Evolutionary conservation across 23 tunicate genomes (phyloP).

Genomic region (Clavelina lepadiformis): DNA sequence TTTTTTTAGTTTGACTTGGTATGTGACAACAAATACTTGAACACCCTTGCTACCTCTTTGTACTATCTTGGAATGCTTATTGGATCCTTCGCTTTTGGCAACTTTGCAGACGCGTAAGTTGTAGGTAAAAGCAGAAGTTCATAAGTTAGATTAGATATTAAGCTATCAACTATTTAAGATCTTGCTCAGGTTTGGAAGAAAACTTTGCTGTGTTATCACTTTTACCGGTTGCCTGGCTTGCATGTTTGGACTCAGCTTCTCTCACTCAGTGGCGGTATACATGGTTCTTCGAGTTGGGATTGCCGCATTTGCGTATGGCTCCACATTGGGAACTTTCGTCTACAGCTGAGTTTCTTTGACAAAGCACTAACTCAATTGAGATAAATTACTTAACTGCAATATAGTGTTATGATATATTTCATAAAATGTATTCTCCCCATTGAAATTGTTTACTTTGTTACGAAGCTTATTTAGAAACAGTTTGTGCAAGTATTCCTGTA

Average conservation of each 20-base stretch:
- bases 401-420: no score
- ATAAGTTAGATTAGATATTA: no score
- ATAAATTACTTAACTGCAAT: no score
- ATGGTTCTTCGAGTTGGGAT: neutral
- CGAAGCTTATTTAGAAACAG: neutral
- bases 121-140: no score
- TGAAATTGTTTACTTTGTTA: no score
- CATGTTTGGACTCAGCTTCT: conserved; percentile 6
- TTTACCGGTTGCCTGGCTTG: conserved; percentile 6
- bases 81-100: conserved; percentile 15
- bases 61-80: conserved; percentile 14
- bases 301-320: conserved; percentile 1
- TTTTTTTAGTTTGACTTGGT: conserved; percentile 12
- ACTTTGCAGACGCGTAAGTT: conserved; percentile 21
- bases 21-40: conserved; percentile 7
- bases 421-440: no score
- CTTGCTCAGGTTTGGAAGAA: conserved; percentile 17
- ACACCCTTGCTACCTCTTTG: conserved; percentile 11
- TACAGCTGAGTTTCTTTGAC: neutral
- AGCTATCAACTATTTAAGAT: no score
- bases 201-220: neutral
- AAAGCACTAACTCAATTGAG: neutral
- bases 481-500: no score
- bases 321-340: neutral
- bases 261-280: neutral